Evolutionary conservation across 2,113 vertebrate genomes (phyloP), one percentile per base, ranked within the genome.

Genomic region (Scophthalmus maximus): DNA sequence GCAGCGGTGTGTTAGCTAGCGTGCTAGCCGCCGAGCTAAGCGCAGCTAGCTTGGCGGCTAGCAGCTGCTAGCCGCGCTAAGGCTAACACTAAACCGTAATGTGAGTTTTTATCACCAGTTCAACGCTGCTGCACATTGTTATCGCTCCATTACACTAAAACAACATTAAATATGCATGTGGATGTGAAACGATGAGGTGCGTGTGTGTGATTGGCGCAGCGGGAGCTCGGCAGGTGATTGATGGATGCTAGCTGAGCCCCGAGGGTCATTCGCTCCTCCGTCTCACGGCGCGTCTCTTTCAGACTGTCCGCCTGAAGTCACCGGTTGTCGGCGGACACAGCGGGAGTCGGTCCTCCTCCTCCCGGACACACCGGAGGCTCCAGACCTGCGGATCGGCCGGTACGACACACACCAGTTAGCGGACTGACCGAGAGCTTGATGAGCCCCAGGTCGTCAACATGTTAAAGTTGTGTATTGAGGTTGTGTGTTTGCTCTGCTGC

Each of bases 21-120:
- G 2, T 11, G 73, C 38, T 92, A 90, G 86, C 82, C n/a, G 80
- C 52, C 11, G 5, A 36, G 86, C 84, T 82, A 73, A 29, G 17
- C 6, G 15, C 1, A 10, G 82, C 85, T 84, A 88, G 42, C 57
- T 1, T 61, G 60, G 23, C 26, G 2, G 89, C 88, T 87, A 89
- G 27, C n/a, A 65, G 47, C n/a, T 51, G 68, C 34, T 89, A 77
- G n/a, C 9, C 6, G 6, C 27, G 79, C 68, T 73, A 60, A 29
- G 4, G n/a, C n/a, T n/a, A n/a, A n/a, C n/a, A n/a, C n/a, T n/a
- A n/a, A n/a, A n/a, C n/a, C n/a, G n/a, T n/a, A n/a, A n/a, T n/a
- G n/a, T n/a, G n/a, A n/a, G n/a, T n/a, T 10, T 30, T 60, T 51
- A 25, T 9, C 36, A 2, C 23, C 17, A 8, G 10, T 58, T 69